Conservation (phyloP, 2,113 vertebrate genomes). For the Sphyrna mokarran region DNA sequence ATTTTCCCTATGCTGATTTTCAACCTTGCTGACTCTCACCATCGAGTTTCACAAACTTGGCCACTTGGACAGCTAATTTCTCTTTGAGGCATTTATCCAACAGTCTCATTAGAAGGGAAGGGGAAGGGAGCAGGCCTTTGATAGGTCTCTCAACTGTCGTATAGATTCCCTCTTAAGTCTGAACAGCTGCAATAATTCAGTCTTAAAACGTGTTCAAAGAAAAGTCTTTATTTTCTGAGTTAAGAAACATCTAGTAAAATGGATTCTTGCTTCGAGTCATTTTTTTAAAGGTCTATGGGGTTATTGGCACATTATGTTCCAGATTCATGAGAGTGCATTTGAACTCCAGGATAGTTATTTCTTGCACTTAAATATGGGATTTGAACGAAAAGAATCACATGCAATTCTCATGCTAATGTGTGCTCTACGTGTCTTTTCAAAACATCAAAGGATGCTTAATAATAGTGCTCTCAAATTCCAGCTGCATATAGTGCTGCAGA, state of each 20-base stretch:
- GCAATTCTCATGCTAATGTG: slow-evolving; percentile 4
- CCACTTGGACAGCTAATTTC: not conserved
- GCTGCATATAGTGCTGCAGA: not conserved
- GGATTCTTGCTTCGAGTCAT: not conserved
- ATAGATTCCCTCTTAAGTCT: not conserved
- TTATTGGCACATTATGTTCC: not conserved
- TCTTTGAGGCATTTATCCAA: not conserved
- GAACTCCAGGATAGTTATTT: not conserved
- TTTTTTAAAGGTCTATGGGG: not conserved
- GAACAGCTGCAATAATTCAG: not conserved
- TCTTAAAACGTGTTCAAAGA: not conserved
- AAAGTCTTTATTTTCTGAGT: not conserved
- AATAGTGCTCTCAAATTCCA: slow-evolving; percentile 23
- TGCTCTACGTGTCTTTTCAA: slow-evolving; percentile 12
- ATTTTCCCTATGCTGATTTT: not conserved
- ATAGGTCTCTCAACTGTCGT: not conserved
- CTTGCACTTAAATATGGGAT: slow-evolving; percentile 13
- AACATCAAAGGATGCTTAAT: slow-evolving; percentile 28
- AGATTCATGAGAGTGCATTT: not conserved
- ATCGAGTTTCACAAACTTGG: not conserved
- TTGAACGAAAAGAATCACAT: slow-evolving; percentile 13
- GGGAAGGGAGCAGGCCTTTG: not conserved
- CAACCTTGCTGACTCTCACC: not conserved
- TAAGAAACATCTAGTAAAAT: not conserved
- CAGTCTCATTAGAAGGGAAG: not conserved